These are phyloP conservation scores for Brachionus plicatilis DNA, from an alignment of 1,140 invertebrate species.

Conservation along the genomic window DNA sequence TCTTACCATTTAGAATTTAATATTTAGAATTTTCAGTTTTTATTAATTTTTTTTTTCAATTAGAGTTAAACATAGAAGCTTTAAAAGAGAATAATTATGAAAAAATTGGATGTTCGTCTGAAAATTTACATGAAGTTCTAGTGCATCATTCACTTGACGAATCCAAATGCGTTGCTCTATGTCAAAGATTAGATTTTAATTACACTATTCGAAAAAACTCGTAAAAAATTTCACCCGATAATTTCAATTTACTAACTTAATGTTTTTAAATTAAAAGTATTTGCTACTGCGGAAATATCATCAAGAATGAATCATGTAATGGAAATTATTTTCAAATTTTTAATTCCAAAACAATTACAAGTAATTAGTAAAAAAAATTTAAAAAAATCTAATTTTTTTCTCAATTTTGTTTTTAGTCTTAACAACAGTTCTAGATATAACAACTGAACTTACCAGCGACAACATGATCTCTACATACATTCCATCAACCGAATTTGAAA, in stretches of 20 bases:
- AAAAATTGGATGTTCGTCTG: not conserved
- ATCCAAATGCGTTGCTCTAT: not conserved
- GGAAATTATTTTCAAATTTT: not conserved
- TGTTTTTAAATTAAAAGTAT: not conserved
- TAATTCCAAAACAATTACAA: not conserved
- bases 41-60: not conserved
- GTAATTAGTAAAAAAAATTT: not conserved
- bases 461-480: not conserved
- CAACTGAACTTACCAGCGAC: not conserved
- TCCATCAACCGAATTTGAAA: not conserved
- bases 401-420: not conserved
- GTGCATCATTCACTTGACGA: not conserved
- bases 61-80: not conserved
- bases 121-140: not conserved
- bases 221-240: not conserved
- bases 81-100: not conserved
- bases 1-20: too few relatives aligned
- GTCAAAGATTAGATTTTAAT: not conserved
- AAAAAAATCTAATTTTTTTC: not conserved
- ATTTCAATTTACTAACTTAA: not conserved
- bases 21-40: too few relatives aligned
- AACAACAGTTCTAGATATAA: not conserved
- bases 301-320: not conserved
- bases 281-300: not conserved
- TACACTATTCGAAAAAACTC: not conserved